Evolutionary conservation across 1,140 invertebrate species (phyloP).

Genomic region (Trypoxylus dichotomus): DNA sequence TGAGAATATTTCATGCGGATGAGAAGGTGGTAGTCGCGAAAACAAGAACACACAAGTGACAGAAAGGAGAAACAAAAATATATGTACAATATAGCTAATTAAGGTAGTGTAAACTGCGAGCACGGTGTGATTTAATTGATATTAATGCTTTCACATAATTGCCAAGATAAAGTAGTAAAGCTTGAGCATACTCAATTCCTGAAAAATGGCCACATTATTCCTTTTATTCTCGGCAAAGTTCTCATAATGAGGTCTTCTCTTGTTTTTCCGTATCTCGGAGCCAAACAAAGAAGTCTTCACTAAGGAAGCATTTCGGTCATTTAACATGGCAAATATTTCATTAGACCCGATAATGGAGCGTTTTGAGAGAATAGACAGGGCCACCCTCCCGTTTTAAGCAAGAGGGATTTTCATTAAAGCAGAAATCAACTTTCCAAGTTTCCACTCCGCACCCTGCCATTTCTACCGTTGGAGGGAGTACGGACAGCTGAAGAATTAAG

Average conservation of each 20-base stretch:
- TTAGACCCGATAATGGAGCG: not conserved
- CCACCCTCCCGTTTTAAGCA: not conserved
- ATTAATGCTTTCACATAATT: too few species aligned
- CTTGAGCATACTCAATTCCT: not conserved
- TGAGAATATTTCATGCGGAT: too few species aligned
- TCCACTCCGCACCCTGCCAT: not conserved
- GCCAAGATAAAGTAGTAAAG: too few species aligned
- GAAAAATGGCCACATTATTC: not conserved
- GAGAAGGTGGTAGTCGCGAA: too few species aligned
- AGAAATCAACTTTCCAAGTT: slow-evolving; percentile 6
- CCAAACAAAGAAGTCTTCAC: not conserved
- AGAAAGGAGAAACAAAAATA: too few species aligned
- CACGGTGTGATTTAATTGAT: too few species aligned
- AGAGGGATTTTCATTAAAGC: not conserved
- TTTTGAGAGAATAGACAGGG: not conserved
- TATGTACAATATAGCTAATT: too few species aligned
- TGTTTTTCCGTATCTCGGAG: not conserved
- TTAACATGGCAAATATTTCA: slow-evolving; percentile 18
- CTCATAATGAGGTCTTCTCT: not conserved
- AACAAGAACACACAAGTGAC: too few species aligned
- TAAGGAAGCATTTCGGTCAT: not conserved
- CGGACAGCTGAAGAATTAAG: not conserved
- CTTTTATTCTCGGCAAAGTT: not conserved
- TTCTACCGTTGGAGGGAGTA: not conserved
- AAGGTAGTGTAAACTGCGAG: too few species aligned